phyloP scores from a whole-genome alignment of 2,113 vertebrate species.

The Turdus rufiventris region DNA sequence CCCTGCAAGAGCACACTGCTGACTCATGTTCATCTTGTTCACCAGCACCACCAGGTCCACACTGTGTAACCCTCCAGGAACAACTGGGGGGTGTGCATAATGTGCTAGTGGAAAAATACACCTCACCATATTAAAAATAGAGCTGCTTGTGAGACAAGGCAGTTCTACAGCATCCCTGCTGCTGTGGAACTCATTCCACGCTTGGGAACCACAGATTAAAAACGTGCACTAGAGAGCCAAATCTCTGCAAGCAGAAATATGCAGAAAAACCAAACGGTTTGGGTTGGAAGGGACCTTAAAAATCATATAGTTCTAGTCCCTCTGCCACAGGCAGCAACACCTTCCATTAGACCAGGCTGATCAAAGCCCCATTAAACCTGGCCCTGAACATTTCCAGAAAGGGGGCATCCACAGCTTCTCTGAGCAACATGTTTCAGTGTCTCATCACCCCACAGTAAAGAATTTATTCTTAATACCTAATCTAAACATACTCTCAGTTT shows the following conservation, averaged over 20 bases:
- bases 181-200: background rate
- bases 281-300: background rate
- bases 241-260: background rate
- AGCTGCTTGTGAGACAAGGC: background rate
- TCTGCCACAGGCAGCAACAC: background rate
- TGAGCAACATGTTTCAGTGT: background rate
- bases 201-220: background rate
- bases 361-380: background rate
- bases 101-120: background rate
- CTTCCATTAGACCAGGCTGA: background rate
- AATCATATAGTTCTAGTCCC: background rate
- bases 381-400: background rate
- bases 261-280: background rate
- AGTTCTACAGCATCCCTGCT: background rate
- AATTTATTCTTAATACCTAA: background rate
- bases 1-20: background rate
- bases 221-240: background rate
- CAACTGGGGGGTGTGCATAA: background rate
- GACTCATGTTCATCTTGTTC: background rate
- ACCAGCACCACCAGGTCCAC: background rate
- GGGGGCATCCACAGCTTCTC: background rate
- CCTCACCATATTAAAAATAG: background rate
- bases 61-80: background rate
- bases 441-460: background rate
- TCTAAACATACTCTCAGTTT: background rate